These are phyloP conservation scores for Glaucomys volans DNA, from an alignment of 2,113 vertebrate genomes.

Conservation along the genomic window DNA sequence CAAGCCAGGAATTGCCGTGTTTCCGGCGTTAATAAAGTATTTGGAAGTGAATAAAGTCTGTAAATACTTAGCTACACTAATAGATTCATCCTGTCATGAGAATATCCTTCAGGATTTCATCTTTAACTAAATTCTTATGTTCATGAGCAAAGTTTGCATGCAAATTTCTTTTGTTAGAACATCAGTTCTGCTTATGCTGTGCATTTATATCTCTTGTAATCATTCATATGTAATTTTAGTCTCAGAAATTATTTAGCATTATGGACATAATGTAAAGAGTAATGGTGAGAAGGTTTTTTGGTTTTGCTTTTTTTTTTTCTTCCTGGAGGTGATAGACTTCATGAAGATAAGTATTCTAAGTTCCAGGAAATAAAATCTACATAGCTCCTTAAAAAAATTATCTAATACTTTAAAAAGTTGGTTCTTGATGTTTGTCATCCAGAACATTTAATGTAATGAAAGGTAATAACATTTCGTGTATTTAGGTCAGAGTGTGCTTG, in stretches of 20 bases:
- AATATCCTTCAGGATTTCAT: constrained; percentile 35
- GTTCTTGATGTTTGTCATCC: constrained; percentile 31
- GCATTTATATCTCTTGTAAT: constrained; percentile 9
- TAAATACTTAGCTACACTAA: constrained; percentile 54
- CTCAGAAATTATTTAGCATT: neutral
- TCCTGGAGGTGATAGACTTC: neutral
- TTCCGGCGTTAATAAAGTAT: constrained; percentile 56
- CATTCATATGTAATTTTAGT: constrained; percentile 38
- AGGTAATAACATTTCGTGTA: neutral
- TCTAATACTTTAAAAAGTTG: neutral
- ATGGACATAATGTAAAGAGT: neutral
- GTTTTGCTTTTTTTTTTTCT: neutral
- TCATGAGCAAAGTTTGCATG: neutral
- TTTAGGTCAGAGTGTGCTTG: neutral
- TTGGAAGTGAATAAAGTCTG: constrained; percentile 59
- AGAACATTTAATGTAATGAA: constrained; percentile 9
- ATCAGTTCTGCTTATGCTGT: neutral
- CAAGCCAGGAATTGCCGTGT: constrained; percentile 61
- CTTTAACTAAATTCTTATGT: constrained; percentile 69
- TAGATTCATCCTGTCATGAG: constrained; percentile 44
- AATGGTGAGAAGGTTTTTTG: neutral
- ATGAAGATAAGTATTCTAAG: constrained; percentile 50
- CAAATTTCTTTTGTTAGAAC: constrained; percentile 57
- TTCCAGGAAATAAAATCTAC: constrained; percentile 9
- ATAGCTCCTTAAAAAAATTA: neutral